A percentile compares a stretch with the other conserved stretches of the same genome.
These are phyloP conservation scores for Struthio camelus DNA, from an alignment of 2,113 vertebrate genomes.

Conservation along the genomic window DNA sequence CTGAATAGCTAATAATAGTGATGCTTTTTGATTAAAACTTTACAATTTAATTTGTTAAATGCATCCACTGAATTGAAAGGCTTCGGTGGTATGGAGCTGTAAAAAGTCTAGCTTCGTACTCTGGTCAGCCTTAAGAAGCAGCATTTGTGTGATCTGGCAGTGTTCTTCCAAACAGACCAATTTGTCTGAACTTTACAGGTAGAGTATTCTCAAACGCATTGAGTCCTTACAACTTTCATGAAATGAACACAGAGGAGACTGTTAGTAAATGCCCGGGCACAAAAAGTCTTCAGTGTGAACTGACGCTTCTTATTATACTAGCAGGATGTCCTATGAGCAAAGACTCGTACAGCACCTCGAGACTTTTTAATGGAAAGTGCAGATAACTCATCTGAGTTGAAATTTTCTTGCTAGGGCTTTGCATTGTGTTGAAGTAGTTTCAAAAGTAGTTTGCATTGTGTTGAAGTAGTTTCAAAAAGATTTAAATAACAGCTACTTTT, in stretches of 20 bases:
- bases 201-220: neutral
- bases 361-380: neutral
- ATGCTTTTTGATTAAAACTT: neutral
- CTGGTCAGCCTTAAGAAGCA: neutral
- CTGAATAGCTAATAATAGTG: neutral
- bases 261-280: neutral
- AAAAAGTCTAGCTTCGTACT: neutral
- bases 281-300: neutral
- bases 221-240: neutral
- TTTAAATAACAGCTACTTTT: neutral
- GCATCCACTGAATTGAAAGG: neutral
- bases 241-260: neutral
- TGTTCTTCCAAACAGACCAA: neutral
- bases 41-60: neutral
- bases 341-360: neutral
- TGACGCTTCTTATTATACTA: neutral
- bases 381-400: neutral
- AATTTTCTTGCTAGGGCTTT: neutral
- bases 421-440: neutral
- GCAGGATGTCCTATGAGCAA: accelerated
- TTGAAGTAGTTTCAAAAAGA: neutral
- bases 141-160: neutral
- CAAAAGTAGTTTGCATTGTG: neutral
- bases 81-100: neutral
- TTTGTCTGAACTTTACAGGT: neutral